These are phyloP conservation scores for Drosophila parvula DNA, from an alignment of 1,140 invertebrate genomes.

Conservation along the genomic window DNA sequence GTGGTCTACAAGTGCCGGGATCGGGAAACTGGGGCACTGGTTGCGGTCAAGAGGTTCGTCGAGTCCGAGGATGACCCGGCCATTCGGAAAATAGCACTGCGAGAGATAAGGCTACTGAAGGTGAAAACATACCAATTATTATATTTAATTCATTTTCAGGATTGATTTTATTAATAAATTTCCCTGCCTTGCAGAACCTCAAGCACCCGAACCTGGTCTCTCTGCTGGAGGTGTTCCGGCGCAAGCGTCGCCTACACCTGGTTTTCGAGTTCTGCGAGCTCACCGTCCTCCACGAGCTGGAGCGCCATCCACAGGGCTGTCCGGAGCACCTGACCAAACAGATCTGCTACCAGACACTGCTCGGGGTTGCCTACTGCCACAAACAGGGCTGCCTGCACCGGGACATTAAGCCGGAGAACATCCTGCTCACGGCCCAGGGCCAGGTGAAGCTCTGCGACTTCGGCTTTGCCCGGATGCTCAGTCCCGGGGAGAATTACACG, in stretches of 20 bases:
- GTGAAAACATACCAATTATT: conserved; percentile 85
- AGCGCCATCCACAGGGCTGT: conserved; percentile 93
- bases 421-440: conserved; percentile 96
- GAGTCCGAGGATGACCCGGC: conserved; percentile 99
- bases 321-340: conserved; percentile 95
- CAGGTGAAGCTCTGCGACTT: conserved; percentile 99
- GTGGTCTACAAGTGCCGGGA: conserved; percentile 99
- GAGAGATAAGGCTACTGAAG: conserved; percentile 99
- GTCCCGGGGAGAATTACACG: conserved; percentile 98
- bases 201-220: conserved; percentile 99
- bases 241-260: conserved; percentile 97
- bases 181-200: conserved; percentile 90
- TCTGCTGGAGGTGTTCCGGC: conserved; percentile 98
- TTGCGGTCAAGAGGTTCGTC: conserved; percentile 99
- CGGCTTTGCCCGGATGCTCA: conserved; percentile 98
- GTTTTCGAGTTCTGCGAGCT: conserved; percentile 99
- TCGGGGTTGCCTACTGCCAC: conserved; percentile 98
- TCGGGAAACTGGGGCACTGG: conserved; percentile 96
- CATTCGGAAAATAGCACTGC: conserved; percentile 98
- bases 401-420: conserved; percentile 99
- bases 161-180: conserved; percentile 19
- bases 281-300: conserved; percentile 97
- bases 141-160: too few relatives aligned
- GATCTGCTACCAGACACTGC: conserved; percentile 97
- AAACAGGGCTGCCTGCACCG: conserved; percentile 97